phyloP scores from a whole-genome alignment of 2,888 invertebrate genomes.

The Epirrhoe tristata region DNA sequence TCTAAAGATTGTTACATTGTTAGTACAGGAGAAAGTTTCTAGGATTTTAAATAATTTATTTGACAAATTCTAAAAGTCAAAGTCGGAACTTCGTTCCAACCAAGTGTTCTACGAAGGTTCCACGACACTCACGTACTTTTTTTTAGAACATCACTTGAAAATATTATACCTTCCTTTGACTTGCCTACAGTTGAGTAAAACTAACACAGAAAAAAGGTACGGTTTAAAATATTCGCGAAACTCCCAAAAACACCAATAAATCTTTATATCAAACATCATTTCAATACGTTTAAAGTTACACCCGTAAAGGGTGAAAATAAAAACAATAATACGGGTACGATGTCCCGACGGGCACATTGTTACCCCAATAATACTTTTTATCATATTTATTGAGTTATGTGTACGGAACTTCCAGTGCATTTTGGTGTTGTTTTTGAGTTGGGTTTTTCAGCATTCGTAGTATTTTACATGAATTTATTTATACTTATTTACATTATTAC shows the following conservation, averaged over 20 bases:
- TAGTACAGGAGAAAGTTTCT: too few relatives aligned
- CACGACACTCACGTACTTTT: too few relatives aligned
- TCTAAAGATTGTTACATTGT: too few relatives aligned
- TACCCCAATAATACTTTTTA: slow-evolving; percentile 83
- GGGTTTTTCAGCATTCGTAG: slow-evolving; percentile 14
- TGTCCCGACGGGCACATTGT: slow-evolving; percentile 75
- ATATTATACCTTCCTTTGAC: too few relatives aligned
- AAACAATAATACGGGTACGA: slow-evolving; percentile 74
- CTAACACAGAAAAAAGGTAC: too few relatives aligned
- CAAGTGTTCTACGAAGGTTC: too few relatives aligned
- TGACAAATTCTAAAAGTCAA: too few relatives aligned
- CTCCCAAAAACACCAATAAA: slow-evolving; percentile 59
- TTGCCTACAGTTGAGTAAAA: too few relatives aligned
- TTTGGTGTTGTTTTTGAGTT: slow-evolving; percentile 69
- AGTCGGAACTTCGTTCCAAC: too few relatives aligned
- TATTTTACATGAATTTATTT: not conserved
- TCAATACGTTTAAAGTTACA: slow-evolving; percentile 71
- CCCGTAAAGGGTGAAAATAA: slow-evolving; percentile 78
- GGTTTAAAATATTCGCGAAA: slow-evolving; percentile 9
- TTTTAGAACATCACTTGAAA: too few relatives aligned
- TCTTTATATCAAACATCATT: slow-evolving; percentile 75
- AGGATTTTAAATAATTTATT: too few relatives aligned
- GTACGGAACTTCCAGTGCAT: slow-evolving; percentile 73
- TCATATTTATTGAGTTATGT: slow-evolving; percentile 85
- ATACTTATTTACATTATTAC: not conserved